Evolutionary conservation across 2,797 vertebrate species (phyloP).

Genomic region (Cottoperca gobio): DNA sequence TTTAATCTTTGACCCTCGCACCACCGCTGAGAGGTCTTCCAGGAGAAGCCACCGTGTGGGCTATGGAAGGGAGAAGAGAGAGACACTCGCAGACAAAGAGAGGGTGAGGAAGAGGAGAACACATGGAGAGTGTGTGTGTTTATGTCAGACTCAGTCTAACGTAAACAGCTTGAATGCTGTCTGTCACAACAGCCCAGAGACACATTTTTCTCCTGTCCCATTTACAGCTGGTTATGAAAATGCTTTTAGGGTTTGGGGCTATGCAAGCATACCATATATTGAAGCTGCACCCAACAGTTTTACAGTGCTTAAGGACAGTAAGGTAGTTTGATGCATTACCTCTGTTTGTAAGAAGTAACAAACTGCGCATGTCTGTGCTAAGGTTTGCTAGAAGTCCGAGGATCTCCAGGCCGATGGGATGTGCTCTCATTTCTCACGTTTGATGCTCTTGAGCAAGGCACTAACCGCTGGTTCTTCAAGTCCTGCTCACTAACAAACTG

Average conservation of each 20-base stretch:
- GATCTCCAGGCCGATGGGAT: constrained; percentile 1
- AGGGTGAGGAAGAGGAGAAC: not conserved
- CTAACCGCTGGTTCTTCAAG: not conserved
- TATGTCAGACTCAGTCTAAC: constrained; percentile 56
- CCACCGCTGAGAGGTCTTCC: constrained; percentile 17
- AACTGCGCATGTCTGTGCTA: constrained; percentile 22
- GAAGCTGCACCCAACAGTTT: constrained; percentile 35
- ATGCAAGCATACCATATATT: constrained; percentile 43
- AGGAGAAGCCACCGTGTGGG: constrained; percentile 18
- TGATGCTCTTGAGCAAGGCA: constrained; percentile 7
- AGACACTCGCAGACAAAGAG: not conserved
- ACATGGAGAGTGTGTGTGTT: constrained; percentile 51
- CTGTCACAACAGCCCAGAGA: constrained; percentile 62
- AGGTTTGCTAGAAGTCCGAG: constrained; percentile 38
- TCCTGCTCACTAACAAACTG: not conserved
- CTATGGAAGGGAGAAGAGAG: constrained; percentile 3
- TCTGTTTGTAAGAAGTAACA: constrained; percentile 49
- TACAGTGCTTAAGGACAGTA: constrained; percentile 21
- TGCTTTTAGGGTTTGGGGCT: constrained; percentile 33
- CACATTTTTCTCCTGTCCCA: constrained; percentile 55
- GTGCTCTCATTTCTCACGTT: not conserved
- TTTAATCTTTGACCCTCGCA: constrained; percentile 65
- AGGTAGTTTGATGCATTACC: constrained; percentile 24
- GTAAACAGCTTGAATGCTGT: constrained; percentile 71
- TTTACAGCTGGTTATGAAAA: constrained; percentile 63